Evolutionary conservation across 1,140 invertebrate genomes (phyloP), one percentile per base, ranked within the genome.

Genomic region (Nasonia vitripennis): DNA sequence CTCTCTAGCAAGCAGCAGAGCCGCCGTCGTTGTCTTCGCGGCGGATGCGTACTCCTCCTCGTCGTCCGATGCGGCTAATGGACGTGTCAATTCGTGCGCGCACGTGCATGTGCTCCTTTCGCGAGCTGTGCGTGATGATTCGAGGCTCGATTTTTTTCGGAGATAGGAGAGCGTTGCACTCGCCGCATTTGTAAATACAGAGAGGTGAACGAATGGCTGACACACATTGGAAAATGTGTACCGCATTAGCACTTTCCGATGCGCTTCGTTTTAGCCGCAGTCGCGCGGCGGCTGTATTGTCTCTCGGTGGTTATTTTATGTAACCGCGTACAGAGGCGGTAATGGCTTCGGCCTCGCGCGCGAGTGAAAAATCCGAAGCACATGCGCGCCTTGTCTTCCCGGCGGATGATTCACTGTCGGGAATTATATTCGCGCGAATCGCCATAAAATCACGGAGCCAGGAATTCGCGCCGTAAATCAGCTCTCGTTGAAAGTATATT

Each of bases 71-170:
- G 27, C 27, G 67, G 10, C 67, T 70, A 71, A 34, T 71, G 78
- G 78, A 62, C 62, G 67, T n/a, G 27, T 68, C 62, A 34, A 79
- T 79, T n/a, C 34, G 17, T 23, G 45, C 55, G 45, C 55, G 31
- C 20, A 45, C 73, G 37, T 75, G 73, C 73, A 75, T 17, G 73
- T 6, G 37, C 73, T 75, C 34, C 34, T 75, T 75, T 37, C 27
- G 68, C 27, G 68, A 11, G 68, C 41, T 7, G 41, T 31, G 68
- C 68, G 17, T 62, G 55, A n/a, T n/a, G 55, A 62, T 62, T 62
- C 55, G 55, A n/a, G 55, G 17, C 55, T 62, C 55, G 55, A n/a
- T 20, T 62, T 62, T 62, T 62, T 62, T 62, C 20, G 55, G 6
- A 62, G 55, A 62, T 62, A n/a, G 55, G 7, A 62, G 55, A 20